phyloP scores from a whole-genome alignment of 2,797 vertebrate species.

The Pachyuromys duprasi region DNA sequence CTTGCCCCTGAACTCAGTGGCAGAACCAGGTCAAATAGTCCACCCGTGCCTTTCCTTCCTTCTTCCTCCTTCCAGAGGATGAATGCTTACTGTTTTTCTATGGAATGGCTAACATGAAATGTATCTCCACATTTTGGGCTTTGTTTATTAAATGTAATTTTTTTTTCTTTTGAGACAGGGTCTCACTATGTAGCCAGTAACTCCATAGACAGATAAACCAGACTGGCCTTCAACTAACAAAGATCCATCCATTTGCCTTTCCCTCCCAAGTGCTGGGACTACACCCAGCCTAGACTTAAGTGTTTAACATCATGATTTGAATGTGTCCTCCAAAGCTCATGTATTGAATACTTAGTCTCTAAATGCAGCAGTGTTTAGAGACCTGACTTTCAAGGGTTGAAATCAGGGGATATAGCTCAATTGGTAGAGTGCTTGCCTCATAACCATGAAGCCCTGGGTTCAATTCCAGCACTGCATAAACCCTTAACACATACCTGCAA shows the following conservation, averaged over 20 bases:
- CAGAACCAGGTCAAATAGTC: neutral
- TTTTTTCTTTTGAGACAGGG: neutral
- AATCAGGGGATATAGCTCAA: neutral
- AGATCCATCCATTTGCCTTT: neutral
- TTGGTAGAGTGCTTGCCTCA: neutral
- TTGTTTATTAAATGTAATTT: slow-evolving; percentile 11
- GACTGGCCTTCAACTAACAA: neutral
- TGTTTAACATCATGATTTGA: neutral
- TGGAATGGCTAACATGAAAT: neutral
- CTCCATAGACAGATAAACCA: neutral
- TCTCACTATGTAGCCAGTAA: neutral
- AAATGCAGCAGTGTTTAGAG: neutral
- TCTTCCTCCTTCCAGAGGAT: neutral
- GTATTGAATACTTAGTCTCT: neutral
- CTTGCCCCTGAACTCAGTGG: neutral
- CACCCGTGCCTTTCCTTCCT: neutral
- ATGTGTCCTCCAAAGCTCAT: neutral
- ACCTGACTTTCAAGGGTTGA: neutral
- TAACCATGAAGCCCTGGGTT: neutral
- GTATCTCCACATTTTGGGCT: neutral
- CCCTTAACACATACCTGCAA: too few relatives aligned
- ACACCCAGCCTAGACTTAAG: neutral
- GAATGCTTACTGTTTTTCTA: neutral
- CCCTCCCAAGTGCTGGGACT: neutral
- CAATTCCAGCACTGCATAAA: neutral